Base-by-base conservation (phyloP, 1,140 invertebrate species). In the Steinernema khuongi region DNA sequence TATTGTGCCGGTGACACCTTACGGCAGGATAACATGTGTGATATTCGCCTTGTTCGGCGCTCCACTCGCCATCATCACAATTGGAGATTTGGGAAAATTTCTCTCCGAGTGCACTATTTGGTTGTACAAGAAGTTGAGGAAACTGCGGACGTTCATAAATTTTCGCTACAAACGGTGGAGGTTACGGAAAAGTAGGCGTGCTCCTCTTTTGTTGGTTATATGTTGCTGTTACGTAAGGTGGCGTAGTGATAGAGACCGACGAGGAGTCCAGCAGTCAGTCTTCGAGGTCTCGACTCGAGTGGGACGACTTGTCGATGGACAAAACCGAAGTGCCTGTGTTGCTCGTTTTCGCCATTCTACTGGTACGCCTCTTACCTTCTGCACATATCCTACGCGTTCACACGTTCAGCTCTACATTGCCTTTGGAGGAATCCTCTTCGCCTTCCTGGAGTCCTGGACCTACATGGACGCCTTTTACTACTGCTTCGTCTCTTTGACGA, bases 381-480 rank as follows among this genome's bases (percentile, higher is more conserved):
- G 41, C 17, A 26, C 68, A n/a, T n/a, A n/a, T n/a, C n/a, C n/a
- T n/a, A n/a, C n/a, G n/a, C n/a, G n/a, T n/a, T 26, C 68, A 43
- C 68, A 70, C n/a, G n/a, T 81, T 92, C 36, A 93, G 93, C 67
- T 84, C 17, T 84, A 84, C 74, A 85, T 84, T 70, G 82, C 82
- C 28, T 81, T 84, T 2, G 93, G 94, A 2, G 91, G 94, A 80
- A 87, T 92, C 0, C 89, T 96, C 80, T 95, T 96, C 86, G 89
- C 89, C 66, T 88, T 69, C 91, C 87, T 94, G 77, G 93, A 95
- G 86, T 90, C 90, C 68, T 96, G 94, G 94, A 90, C 89, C 28
- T 91, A 92, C 80, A 88, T 93, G 31, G 92, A 94, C 82, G 90
- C 91, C 0, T 90, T 91, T 28, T 94, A 94, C 86, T 93, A 93